These are phyloP conservation scores for Vulpes lagopus DNA, from an alignment of 2,113 vertebrate genomes.

Conservation along the genomic window DNA sequence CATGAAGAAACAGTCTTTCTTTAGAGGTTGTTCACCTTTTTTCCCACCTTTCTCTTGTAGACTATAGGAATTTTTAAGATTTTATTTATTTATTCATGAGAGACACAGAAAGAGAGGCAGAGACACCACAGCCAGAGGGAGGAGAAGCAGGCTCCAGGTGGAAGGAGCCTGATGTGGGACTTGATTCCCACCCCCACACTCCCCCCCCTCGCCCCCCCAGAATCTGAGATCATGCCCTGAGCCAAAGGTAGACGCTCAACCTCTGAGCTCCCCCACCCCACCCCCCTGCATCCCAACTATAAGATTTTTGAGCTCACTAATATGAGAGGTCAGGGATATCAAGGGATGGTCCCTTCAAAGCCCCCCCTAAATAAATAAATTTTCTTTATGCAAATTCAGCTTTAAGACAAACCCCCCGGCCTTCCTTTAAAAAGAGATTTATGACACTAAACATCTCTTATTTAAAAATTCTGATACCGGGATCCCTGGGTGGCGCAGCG, in stretches of 20 bases:
- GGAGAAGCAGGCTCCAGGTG: too few relatives aligned
- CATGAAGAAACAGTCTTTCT: constrained; percentile 26
- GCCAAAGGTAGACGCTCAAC: too few relatives aligned
- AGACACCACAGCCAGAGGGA: too few relatives aligned
- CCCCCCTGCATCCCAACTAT: too few relatives aligned
- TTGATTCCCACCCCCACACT: too few relatives aligned
- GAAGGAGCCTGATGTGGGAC: too few relatives aligned
- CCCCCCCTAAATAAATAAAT: constrained; percentile 2
- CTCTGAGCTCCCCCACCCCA: too few relatives aligned
- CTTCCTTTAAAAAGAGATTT: constrained; percentile 36
- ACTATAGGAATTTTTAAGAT: neutral
- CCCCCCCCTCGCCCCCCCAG: too few relatives aligned
- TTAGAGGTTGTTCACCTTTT: neutral
- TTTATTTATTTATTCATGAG: too few relatives aligned
- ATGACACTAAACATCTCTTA: neutral
- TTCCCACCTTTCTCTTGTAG: neutral
- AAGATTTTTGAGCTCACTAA: neutral
- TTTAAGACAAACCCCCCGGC: neutral
- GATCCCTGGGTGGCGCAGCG: too few relatives aligned
- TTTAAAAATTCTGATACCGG: constrained; percentile 60
- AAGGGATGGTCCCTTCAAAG: constrained; percentile 13
- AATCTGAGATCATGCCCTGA: too few relatives aligned
- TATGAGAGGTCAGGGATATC: neutral
- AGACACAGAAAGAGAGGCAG: too few relatives aligned
- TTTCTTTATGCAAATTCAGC: constrained; percentile 15